Evolutionary conservation across 2,113 vertebrate genomes (phyloP).

Genomic region (Petromus typicus): DNA sequence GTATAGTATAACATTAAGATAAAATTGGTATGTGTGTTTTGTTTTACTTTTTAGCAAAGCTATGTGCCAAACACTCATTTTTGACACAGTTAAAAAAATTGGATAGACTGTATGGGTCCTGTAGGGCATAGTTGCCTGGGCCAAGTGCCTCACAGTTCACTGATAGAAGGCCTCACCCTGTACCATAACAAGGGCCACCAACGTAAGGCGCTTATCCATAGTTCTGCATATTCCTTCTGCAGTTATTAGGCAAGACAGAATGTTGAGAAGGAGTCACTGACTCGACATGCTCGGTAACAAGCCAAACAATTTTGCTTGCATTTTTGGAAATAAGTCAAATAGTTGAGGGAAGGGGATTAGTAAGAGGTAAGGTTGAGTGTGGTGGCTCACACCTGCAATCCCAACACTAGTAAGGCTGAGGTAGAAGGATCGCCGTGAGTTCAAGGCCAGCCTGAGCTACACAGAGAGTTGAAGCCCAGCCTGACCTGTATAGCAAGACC

Average conservation of each 20-base stretch:
- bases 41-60: slow-evolving; percentile 36
- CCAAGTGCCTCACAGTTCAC: neutral
- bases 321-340: slow-evolving; percentile 54
- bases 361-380: neutral
- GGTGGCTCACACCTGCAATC: too few species aligned
- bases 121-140: neutral
- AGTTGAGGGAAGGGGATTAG: slow-evolving; percentile 33
- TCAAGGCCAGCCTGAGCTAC: too few species aligned
- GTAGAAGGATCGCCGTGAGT: too few species aligned
- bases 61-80: neutral
- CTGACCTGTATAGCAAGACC: too few species aligned
- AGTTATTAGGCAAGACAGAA: neutral
- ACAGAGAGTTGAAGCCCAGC: too few species aligned
- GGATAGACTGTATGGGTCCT: neutral
- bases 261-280: neutral
- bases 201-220: neutral
- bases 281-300: slow-evolving; percentile 33
- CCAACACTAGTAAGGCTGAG: too few species aligned
- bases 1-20: neutral
- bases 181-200: neutral
- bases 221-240: neutral
- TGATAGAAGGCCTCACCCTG: neutral
- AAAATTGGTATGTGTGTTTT: neutral
- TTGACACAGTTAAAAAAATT: neutral
- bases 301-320: slow-evolving; percentile 5